These are phyloP conservation scores for Drosophila melanosoma DNA, from an alignment of 2,888 invertebrate species.

Conservation along the genomic window DNA sequence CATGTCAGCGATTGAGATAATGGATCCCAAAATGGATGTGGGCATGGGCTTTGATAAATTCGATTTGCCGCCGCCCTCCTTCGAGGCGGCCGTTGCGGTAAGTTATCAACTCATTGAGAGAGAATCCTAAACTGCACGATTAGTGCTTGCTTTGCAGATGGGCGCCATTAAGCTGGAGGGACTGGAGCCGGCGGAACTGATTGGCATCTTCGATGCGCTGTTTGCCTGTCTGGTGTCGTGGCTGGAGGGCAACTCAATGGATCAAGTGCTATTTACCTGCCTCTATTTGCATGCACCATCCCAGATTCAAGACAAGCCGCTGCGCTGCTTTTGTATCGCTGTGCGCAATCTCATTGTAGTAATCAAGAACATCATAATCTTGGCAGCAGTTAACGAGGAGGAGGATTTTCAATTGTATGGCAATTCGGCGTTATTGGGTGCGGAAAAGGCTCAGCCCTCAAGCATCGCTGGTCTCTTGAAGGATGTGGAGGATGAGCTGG, in stretches of 20 bases:
- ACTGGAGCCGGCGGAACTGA: slow-evolving; percentile 91
- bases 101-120: slow-evolving; percentile 35
- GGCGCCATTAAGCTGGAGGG: slow-evolving; percentile 91
- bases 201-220: slow-evolving; percentile 97
- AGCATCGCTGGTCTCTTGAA: slow-evolving; percentile 92
- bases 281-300: slow-evolving; percentile 96
- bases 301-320: slow-evolving; percentile 91
- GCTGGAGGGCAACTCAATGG: slow-evolving; percentile 98
- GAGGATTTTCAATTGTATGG: slow-evolving; percentile 98
- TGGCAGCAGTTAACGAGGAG: slow-evolving; percentile 95
- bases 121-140: background rate
- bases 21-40: slow-evolving; percentile 99
- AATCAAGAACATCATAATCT: slow-evolving; percentile 94
- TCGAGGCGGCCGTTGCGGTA: slow-evolving; percentile 94
- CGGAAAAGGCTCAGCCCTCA: slow-evolving; percentile 89
- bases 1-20: slow-evolving; percentile 99
- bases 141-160: slow-evolving; percentile 85
- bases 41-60: slow-evolving; percentile 98
- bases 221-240: slow-evolving; percentile 97
- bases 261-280: slow-evolving; percentile 98
- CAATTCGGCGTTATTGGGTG: slow-evolving; percentile 92
- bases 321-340: slow-evolving; percentile 94
- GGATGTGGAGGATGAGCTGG: slow-evolving; percentile 95
- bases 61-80: slow-evolving; percentile 92
- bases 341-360: slow-evolving; percentile 95